Conservation (phyloP, 2,113 vertebrate genomes). For the Elaphurus davidianus region DNA sequence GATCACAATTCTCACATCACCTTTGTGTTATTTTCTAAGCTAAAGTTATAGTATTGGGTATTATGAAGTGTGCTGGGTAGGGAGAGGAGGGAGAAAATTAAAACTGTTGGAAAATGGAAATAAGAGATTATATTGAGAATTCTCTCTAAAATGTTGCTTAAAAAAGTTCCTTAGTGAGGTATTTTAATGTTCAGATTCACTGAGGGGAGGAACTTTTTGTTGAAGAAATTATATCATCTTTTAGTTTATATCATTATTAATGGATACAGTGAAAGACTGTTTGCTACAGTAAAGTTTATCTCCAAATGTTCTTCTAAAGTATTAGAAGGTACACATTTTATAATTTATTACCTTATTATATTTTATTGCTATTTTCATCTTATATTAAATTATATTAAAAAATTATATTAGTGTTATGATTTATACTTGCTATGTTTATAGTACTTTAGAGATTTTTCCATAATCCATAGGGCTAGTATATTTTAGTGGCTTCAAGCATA, state of each 20-base stretch:
- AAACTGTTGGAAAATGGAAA: neutral
- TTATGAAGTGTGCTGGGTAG: neutral
- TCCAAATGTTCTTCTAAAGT: neutral
- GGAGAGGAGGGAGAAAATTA: neutral
- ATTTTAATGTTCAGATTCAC: neutral
- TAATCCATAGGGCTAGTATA: neutral
- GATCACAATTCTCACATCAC: neutral
- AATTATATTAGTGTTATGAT: neutral
- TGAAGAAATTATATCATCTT: neutral
- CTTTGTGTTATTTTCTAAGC: neutral
- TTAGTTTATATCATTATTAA: neutral
- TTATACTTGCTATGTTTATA: neutral
- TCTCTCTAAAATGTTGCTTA: neutral
- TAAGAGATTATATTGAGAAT: neutral
- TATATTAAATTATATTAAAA: neutral
- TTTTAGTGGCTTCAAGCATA: neutral
- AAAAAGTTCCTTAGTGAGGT: neutral
- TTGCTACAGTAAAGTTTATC: neutral
- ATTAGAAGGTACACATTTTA: neutral
- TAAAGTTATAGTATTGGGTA: neutral
- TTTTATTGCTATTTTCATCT: neutral
- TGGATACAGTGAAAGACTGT: neutral
- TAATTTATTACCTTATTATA: slow-evolving; percentile 24
- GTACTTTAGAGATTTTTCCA: neutral
- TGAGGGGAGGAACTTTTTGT: neutral